Conservation (phyloP, 2,797 vertebrate species). For the Glyptemys insculpta region DNA sequence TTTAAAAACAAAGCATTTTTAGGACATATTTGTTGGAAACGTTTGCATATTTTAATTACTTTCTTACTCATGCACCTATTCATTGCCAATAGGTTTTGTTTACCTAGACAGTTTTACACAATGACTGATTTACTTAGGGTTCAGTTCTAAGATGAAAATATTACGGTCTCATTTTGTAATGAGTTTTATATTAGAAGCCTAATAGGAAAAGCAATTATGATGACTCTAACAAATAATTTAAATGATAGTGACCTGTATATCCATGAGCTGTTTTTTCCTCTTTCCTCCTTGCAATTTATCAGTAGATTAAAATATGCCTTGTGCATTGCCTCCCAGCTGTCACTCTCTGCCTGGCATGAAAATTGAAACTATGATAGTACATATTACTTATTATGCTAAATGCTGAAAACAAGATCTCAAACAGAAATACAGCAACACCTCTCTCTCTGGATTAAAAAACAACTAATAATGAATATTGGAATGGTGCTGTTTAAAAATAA, state of each 20-base stretch:
- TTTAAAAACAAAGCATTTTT: neutral
- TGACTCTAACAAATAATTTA: slow-evolving; percentile 74
- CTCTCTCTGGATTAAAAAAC: neutral
- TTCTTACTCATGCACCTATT: neutral
- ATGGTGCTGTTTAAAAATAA: slow-evolving; percentile 46
- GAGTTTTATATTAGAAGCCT: slow-evolving; percentile 60
- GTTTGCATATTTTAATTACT: neutral
- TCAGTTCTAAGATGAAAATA: neutral
- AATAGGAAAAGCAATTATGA: slow-evolving; percentile 81
- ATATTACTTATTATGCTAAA: slow-evolving; percentile 82
- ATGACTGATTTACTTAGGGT: neutral
- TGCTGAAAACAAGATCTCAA: slow-evolving; percentile 77
- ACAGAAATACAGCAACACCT: slow-evolving; percentile 55
- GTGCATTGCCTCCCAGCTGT: slow-evolving; percentile 79
- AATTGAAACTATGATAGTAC: slow-evolving; percentile 78
- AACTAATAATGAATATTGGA: slow-evolving; percentile 49
- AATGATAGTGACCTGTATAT: slow-evolving; percentile 76
- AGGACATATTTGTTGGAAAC: neutral
- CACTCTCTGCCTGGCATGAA: slow-evolving; percentile 78
- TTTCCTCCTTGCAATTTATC: slow-evolving; percentile 78
- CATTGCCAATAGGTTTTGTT: neutral
- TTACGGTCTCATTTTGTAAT: neutral
- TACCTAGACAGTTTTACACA: neutral
- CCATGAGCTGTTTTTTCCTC: slow-evolving; percentile 68
- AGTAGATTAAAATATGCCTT: slow-evolving; percentile 80